Base-by-base conservation (phyloP, 2,113 vertebrate species). In the Oryzias javanicus region DNA sequence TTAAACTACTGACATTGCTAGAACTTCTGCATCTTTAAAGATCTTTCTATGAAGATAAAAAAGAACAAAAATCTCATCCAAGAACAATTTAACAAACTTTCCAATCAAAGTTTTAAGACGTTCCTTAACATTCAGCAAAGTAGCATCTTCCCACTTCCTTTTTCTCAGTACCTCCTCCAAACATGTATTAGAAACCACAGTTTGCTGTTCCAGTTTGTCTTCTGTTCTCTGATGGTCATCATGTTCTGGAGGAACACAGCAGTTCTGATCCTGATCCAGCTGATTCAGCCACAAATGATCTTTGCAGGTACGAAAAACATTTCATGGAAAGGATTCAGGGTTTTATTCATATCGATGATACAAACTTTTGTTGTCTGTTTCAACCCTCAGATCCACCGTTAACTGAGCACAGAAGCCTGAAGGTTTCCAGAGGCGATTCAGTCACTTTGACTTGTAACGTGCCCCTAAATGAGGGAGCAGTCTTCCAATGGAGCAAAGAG, bases 231-330 rank as follows among this genome's bases (percentile, higher is more conserved):
- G 47, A 45, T 35, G 47, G 60, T 14, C 49, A 17, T 20, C 41
- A 82, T 78, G 66, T 62, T 53, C 7, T 4, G 10, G 3, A 12
- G 3, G 7, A 15, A 35, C 19, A 64, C 35, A 55, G 50, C 46
- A 48, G 60, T 49, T 70, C 68, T 80, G 42, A 49, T 82, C 60
- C 29, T 24, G 13, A 18, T 68, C 54, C 42, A 14, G 0, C 24
- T 72, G 1, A 4, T 64, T 6, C 4, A 16, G 1, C 35, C 46
- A 18, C 7, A 14, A 6, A 46, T 27, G 4, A 20, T 42, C 41
- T 54, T 25, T 49, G 40, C 73, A 79, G 78, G 76, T 83, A 80
- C 13, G 24, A 27, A 49, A 5, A 13, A 58, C 3, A 17, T 44
- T 29, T 72, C 1, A 6, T 65, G 17, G 22, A 64, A 64, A 13